Percentiles rank a stretch among this genome's conserved stretches.
phyloP scores from a whole-genome alignment of 2,113 vertebrate genomes.

The Pomatostomus ruficeps region DNA sequence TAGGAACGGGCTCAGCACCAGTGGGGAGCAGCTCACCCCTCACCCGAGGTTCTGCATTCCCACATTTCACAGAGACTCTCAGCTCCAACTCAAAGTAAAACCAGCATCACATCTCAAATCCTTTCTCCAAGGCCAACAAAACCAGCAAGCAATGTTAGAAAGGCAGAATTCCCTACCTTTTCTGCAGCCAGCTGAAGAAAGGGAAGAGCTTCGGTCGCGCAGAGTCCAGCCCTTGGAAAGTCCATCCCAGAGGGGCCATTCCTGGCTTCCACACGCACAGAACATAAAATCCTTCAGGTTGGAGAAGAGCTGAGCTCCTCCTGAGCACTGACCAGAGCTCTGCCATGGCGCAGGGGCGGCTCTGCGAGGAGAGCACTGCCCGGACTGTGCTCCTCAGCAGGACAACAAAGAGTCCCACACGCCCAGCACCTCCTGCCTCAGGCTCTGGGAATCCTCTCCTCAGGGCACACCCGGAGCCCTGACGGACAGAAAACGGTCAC shows the following conservation, averaged over 20 bases:
- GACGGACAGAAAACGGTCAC: too few species aligned
- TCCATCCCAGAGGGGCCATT: neutral
- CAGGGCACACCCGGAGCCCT: too few species aligned
- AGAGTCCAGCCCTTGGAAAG: neutral
- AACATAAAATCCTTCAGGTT: rapidly evolving
- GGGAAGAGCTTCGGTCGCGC: neutral
- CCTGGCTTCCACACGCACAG: rapidly evolving
- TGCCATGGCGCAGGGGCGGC: too few species aligned
- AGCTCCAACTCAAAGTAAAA: neutral
- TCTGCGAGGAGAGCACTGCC: too few species aligned
- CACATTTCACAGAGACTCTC: neutral
- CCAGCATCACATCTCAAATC: neutral
- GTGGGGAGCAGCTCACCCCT: neutral
- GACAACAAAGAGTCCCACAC: too few species aligned
- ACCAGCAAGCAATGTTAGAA: neutral
- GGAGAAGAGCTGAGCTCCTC: neutral
- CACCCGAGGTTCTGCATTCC: too few species aligned
- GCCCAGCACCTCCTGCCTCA: too few species aligned
- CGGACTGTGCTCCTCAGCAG: too few species aligned
- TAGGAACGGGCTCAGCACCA: neutral
- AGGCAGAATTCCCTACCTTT: neutral
- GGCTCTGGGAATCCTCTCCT: too few species aligned
- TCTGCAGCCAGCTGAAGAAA: neutral
- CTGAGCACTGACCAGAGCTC: neutral
- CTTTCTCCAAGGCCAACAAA: neutral